Conservation (phyloP, 2,797 vertebrate species). For the Anguilla obscura region DNA sequence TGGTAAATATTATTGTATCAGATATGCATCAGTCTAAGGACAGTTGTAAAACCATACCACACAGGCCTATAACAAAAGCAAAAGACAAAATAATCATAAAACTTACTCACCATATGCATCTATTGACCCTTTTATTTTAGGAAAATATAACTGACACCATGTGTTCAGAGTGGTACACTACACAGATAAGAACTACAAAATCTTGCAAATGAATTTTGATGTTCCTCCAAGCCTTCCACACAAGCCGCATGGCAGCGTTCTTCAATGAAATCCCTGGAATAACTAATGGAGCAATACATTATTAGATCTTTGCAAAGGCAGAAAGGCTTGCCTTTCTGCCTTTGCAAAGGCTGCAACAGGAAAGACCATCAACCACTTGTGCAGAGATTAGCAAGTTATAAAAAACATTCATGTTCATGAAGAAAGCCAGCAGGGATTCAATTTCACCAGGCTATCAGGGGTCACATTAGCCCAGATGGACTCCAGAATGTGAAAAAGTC, state of each 20-base stretch:
- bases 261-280: not conserved
- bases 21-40: not conserved
- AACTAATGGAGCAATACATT: not conserved
- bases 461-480: constrained; percentile 7
- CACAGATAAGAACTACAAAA: not conserved
- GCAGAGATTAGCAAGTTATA: not conserved
- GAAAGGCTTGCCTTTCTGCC: not conserved
- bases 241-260: not conserved
- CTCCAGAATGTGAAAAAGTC: constrained; percentile 3
- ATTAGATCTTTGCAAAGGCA: not conserved
- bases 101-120: not conserved
- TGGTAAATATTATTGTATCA: constrained; percentile 24
- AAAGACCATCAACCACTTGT: not conserved
- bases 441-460: constrained; percentile 13
- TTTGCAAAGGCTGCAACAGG: not conserved
- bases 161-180: not conserved
- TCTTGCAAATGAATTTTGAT: not conserved
- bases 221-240: not conserved
- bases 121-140: not conserved
- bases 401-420: not conserved
- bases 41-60: not conserved
- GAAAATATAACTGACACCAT: not conserved
- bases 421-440: constrained; percentile 5
- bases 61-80: not conserved
- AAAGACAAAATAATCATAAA: not conserved